These are phyloP conservation scores for Sisyra nigra DNA, from an alignment of 2,888 invertebrate species.

Conservation along the genomic window DNA sequence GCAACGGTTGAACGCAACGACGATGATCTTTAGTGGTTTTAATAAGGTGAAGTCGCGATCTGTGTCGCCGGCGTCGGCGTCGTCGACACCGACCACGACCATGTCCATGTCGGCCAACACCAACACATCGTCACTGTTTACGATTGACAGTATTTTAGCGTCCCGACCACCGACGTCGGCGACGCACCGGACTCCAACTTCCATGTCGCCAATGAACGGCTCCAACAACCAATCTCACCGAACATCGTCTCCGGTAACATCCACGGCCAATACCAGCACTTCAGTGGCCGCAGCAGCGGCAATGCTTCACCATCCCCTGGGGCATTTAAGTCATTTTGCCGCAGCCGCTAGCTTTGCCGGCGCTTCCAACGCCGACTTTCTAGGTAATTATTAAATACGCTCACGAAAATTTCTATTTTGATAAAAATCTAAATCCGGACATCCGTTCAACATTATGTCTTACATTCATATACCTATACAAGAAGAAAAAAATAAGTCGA, in stretches of 20 bases:
- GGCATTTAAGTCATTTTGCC: conserved; percentile 44
- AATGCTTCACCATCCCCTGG: conserved; percentile 33
- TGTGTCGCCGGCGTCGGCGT: not conserved
- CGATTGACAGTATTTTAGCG: conserved; percentile 74
- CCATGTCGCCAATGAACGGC: not conserved
- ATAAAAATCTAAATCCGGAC: no score
- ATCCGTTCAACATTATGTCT: no score
- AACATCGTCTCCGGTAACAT: conserved; percentile 16
- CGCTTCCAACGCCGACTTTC: conserved; percentile 56
- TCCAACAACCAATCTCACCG: not conserved
- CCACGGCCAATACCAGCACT: conserved; percentile 22
- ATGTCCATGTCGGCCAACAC: not conserved
- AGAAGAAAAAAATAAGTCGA: no score
- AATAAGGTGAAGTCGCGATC: not conserved
- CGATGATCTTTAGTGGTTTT: conserved; percentile 1
- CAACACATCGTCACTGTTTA: conserved; percentile 45
- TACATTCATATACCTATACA: no score
- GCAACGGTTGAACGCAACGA: no score
- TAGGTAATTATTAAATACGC: conserved; percentile 41
- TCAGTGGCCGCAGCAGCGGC: conserved; percentile 28
- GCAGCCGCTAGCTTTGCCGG: conserved; percentile 42
- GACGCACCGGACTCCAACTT: not conserved
- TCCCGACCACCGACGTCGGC: conserved; percentile 35
- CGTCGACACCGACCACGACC: not conserved
- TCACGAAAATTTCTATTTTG: no score